Evolutionary conservation across 2,113 vertebrate species (phyloP), one percentile per base, ranked within the genome.

Genomic region (Neogobius melanostomus): DNA sequence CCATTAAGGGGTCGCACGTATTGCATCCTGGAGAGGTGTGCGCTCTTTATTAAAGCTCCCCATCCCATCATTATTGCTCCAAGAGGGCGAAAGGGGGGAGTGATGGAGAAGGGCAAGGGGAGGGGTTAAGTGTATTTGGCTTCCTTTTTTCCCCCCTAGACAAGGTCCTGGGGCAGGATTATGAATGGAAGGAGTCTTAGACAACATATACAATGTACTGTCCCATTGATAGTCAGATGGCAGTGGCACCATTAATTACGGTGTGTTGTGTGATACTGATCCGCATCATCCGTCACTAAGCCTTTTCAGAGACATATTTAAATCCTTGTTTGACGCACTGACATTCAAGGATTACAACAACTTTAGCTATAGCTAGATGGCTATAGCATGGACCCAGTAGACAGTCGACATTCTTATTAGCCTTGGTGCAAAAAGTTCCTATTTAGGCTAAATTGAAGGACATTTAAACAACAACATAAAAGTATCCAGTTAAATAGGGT

Each of bases 121-220:
- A 54, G 66, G 62, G 70, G 59, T 69, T 81, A 80, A 77, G 80
- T 89, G 81, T 73, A 86, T 89, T 90, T 79, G 73, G 79, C 71
- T 66, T 71, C 43, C 71, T 71, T 71, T 57, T 76, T 80, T 81
- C 81, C 80, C 82, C 81, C 64, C 77, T 80, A 85, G 80, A 88
- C 75, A 1, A 54, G 61, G 76, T 77, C 72, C 80, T 71, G 74
- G 65, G 46, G 73, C 66, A 49, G 75, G 82, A 88, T 91, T 90
- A 87, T 71, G 66, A 66, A 46, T 68, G 16, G 44, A 65, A 77
- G 68, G 83, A 75, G 49, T 62, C 12, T 78, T 56, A 66, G 62
- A 64, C 36, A 68, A 69, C 42, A 28, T 75, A 28, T 48, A 64
- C 51, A 60, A 57, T 60, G n/a, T 28, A 69, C 64, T 36, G 0